Conservation (phyloP, 2,113 vertebrate species). For the Gavia stellata region DNA sequence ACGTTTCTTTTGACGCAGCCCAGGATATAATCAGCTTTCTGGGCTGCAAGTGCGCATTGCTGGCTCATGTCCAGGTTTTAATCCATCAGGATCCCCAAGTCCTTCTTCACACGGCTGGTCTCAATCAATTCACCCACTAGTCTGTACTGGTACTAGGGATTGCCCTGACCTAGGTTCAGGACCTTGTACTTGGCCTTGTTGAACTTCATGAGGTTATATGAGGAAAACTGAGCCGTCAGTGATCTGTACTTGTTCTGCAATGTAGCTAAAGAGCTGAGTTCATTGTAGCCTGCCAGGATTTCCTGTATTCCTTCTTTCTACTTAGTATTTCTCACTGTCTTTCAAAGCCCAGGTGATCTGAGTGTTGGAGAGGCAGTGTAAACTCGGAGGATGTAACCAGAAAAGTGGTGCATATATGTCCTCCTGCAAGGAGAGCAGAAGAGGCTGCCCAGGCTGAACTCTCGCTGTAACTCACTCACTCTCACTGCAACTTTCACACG, state of each 20-base stretch:
- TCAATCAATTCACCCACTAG: not conserved
- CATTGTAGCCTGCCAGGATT: not conserved
- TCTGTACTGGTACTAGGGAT: not conserved
- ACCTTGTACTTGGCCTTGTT: not conserved
- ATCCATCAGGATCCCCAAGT: not conserved
- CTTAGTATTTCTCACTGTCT: not conserved
- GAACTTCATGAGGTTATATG: not conserved
- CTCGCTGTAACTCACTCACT: not conserved
- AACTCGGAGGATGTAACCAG: not conserved
- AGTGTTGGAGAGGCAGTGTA: not conserved
- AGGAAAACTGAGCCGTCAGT: not conserved
- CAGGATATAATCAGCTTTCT: not conserved
- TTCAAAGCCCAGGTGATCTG: not conserved
- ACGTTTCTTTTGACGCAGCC: rapidly evolving
- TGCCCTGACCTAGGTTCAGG: not conserved
- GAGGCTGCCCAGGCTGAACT: not conserved
- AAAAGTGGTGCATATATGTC: not conserved
- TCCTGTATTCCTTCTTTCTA: not conserved
- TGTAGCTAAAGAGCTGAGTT: not conserved
- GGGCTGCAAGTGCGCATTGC: not conserved
- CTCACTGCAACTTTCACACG: too few relatives aligned
- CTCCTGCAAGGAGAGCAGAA: not conserved
- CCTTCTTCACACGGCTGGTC: not conserved
- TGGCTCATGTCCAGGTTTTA: not conserved
- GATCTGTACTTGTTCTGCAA: not conserved